Base-by-base conservation (phyloP, 1,140 invertebrate genomes). In the Zophobas morio region DNA sequence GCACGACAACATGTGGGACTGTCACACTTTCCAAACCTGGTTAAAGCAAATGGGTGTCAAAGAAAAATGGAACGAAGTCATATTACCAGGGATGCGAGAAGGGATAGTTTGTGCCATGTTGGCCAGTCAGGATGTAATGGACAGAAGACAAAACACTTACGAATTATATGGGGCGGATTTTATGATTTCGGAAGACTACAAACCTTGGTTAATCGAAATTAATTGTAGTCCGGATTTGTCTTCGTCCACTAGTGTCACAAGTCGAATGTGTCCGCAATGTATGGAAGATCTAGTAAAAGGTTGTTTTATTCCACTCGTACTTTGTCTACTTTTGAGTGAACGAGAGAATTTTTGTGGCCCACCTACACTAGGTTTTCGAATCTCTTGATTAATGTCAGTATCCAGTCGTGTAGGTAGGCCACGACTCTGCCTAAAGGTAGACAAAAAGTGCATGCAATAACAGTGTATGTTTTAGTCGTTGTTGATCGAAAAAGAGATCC, bases 91-190 rank as follows among this genome's bases (percentile, higher is more conserved):
- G 1, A 98, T 98, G 92, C 94, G 93, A 77, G 93, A 96, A 85
- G 93, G 94, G 46, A 91, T 99, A 6, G 91, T 97, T 2, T 96
- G 95, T 39, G 92, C 96, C 1, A 91, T 98, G 86, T 86, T 98
- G 39, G 93, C 95, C 0, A 95, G 95, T 54, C 96, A 98, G 82
- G 94, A 95, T 53, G 89, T 91, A 0, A 95, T 98, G 90, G 96
- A 97, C 82, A 90, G 94, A 34, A 88, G 95, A 57, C 94, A 93
- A 81, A 96, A 96, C 81, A 94, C 94, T 74, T 99, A 97, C 86
- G 96, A 99, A 86, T 86, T 98, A 1, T 98, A 96, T 81, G 96
- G 96, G 49, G 96, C 96, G 1, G 96, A 98, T 87, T 98, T 98
- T 84, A 97, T 98, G 93, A 86, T 94, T 40, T 94, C 94, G 72